Evolutionary conservation across 2,797 vertebrate species (phyloP).

Genomic region (Eleutherodactylus coqui): DNA sequence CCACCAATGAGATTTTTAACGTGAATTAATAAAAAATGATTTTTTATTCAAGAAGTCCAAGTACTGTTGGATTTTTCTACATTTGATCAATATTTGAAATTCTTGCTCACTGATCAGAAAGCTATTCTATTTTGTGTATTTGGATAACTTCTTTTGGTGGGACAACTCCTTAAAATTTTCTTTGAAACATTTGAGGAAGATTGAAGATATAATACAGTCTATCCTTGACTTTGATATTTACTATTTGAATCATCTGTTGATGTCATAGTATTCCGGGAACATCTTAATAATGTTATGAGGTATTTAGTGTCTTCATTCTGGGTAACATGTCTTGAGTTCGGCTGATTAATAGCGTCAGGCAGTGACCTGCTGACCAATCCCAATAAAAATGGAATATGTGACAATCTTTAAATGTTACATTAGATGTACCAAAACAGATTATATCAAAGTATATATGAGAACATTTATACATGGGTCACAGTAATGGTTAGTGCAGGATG

Average conservation of each 20-base stretch:
- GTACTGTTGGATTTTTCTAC: too few relatives aligned
- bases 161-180: too few relatives aligned
- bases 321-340: background rate
- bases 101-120: too few relatives aligned
- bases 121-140: too few relatives aligned
- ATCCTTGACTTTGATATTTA: background rate
- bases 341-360: background rate
- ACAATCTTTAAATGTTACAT: slow-evolving; percentile 52
- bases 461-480: slow-evolving; percentile 14
- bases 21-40: too few relatives aligned
- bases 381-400: slow-evolving; percentile 34
- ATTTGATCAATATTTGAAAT: too few relatives aligned
- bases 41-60: too few relatives aligned
- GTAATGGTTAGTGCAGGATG: background rate
- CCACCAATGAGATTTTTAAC: too few relatives aligned
- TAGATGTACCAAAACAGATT: slow-evolving; percentile 35
- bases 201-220: background rate
- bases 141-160: too few relatives aligned
- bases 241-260: background rate
- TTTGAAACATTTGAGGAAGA: background rate
- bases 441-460: slow-evolving; percentile 16
- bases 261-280: too few relatives aligned
- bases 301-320: background rate
- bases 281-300: background rate
- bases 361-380: slow-evolving; percentile 16